Conservation (phyloP, 2,888 invertebrate genomes). For the Hirtodrosophila histrioides region DNA sequence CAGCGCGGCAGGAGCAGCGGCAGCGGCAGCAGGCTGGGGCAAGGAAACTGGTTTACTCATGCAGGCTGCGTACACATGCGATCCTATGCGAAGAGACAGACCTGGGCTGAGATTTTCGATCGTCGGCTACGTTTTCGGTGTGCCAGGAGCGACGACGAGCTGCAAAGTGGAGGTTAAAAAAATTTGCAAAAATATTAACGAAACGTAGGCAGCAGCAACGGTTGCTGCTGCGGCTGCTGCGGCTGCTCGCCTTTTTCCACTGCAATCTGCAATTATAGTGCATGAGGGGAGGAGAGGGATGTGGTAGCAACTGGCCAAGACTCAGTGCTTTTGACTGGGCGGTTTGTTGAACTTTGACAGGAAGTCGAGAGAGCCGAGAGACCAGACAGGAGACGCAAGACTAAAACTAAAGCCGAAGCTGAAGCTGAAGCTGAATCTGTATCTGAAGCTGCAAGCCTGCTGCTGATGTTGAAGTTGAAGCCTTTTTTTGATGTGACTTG, state of each 20-base stretch:
- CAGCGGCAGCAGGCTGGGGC: conserved; percentile 6
- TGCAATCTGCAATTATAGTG: conserved; percentile 76
- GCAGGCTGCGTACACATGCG: conserved; percentile 62
- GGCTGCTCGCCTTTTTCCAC: conserved; percentile 76
- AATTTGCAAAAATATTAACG: conserved; percentile 79
- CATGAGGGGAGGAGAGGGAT: conserved; percentile 26
- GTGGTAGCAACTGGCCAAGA: conserved; percentile 32
- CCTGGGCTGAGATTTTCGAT: conserved; percentile 52
- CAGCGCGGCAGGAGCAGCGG: conserved; percentile 12
- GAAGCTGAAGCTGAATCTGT: conserved; percentile 5
- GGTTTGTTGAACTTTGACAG: conserved; percentile 78
- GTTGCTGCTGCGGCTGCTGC: conserved; percentile 53
- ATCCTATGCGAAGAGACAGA: conserved; percentile 29
- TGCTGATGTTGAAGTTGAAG: conserved; percentile 51
- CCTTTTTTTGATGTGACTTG: conserved; percentile 55
- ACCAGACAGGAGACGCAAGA: conserved; percentile 58
- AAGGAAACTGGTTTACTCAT: conserved; percentile 60
- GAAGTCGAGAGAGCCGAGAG: conserved; percentile 65
- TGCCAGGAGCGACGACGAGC: conserved; percentile 62
- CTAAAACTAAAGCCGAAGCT: conserved; percentile 56
- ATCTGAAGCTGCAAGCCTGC: conserved; percentile 3
- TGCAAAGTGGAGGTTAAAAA: conserved; percentile 79
- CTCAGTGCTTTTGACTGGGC: conserved; percentile 65
- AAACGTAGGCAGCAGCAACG: conserved; percentile 74
- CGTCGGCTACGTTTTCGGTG: conserved; percentile 54